Base-by-base conservation (phyloP, 1,140 invertebrate species). In the Aplysia californica region DNA sequence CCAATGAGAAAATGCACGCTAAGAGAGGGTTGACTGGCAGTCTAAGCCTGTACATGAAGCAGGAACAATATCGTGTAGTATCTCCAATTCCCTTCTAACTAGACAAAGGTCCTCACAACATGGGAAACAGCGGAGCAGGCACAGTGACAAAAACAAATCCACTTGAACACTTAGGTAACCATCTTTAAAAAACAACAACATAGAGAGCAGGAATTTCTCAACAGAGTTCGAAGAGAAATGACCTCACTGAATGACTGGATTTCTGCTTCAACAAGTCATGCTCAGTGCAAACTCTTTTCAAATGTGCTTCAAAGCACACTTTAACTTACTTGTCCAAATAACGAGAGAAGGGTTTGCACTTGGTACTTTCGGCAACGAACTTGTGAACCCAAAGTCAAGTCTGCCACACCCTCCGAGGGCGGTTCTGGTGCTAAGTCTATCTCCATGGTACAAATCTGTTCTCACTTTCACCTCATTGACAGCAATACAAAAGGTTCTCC, bases 291-390 rank as follows among this genome's bases (percentile, higher is more conserved):
- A 41, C 3, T 15, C 3, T 15, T 3, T 59, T 38, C 23, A 39
- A 35, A 73, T n/a, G 31, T 2, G 4, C 21, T 15, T 33, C 21
- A 36, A 26, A 36, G 58, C 23, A 59, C 15, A 15, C 26, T 21
- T 35, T 65, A 55, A 38, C 50, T 64, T 82, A 85, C 84, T 75
- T 81, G 66, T 50, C 84, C 82, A 76, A 83, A 79, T 20, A 85
- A 74, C 18, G 81, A 77, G 36, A 82, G n/a, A 5, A 85, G 68
- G 18, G 74, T 64, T 31, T 79, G 61, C 20, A 85, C 79, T 41
- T 85, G 81, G 21, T 58, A 58, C 29, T 79, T 44, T 56, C 84
- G 44, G 50, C 83, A 84, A 18, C 75, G 68, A 31, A 81, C 65
- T 44, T 39, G 50, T 5, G 70, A 31, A 6, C 21, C 35, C 35